Evolutionary conservation across 2,888 invertebrate species (phyloP).

Genomic region (Megalurothrips usitatus): DNA sequence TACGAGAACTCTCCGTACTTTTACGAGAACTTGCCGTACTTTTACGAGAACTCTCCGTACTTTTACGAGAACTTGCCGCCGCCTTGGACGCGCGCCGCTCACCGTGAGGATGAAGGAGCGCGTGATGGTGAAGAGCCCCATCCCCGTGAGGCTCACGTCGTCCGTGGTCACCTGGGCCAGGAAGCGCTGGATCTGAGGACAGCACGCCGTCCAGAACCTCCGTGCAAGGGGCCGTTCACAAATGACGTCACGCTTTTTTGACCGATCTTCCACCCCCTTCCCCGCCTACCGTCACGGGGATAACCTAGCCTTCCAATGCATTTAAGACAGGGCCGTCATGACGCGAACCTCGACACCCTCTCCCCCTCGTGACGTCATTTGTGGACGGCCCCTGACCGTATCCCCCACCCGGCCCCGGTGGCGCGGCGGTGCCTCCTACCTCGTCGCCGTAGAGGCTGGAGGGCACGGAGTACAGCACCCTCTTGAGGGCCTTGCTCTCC

Average conservation of each 20-base stretch:
- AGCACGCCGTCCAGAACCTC: no score
- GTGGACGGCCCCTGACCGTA: no score
- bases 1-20: no score
- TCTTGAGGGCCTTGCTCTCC: conserved; percentile 53
- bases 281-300: no score
- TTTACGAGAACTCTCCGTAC: neutral
- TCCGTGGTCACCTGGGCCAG: neutral
- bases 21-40: neutral
- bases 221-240: no score
- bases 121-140: neutral
- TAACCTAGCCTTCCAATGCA: no score
- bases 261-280: no score
- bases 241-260: no score
- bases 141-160: neutral
- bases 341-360: neutral
- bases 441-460: conserved; percentile 57
- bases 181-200: neutral
- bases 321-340: no score
- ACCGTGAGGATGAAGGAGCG: conserved; percentile 2
- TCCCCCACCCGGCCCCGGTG: no score
- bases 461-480: conserved; percentile 57
- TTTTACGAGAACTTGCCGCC: neutral
- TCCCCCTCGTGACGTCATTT: no score
- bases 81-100: neutral
- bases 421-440: conserved; percentile 45